Conservation (phyloP, 2,113 vertebrate genomes). For the Jaculus jaculus region DNA sequence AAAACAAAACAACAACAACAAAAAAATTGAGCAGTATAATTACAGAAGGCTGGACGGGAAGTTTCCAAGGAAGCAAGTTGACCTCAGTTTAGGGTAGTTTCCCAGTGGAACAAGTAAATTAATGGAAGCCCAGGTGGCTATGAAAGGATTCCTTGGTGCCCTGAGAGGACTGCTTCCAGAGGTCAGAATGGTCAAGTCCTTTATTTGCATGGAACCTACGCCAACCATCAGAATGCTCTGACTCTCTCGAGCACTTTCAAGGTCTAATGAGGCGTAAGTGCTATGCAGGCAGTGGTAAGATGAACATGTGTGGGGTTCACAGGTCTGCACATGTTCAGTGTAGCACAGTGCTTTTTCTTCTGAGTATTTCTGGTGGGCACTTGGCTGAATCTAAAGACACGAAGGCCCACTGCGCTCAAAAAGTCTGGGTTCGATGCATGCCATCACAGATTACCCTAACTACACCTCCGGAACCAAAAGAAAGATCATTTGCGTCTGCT, state of each 20-base stretch:
- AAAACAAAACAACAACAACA: not conserved
- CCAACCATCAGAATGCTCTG: no score
- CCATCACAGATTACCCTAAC: not conserved
- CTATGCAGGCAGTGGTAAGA: not conserved
- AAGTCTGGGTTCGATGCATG: not conserved
- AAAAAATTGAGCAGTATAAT: not conserved
- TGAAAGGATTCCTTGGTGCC: not conserved
- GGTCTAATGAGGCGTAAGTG: not conserved
- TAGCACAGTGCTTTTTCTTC: no score
- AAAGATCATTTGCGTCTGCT: not conserved
- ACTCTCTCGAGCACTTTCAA: not conserved
- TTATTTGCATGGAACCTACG: not conserved
- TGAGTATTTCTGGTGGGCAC: not conserved
- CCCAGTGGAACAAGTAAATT: not conserved
- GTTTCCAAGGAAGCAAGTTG: not conserved
- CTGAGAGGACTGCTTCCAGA: no score
- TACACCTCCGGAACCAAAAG: slow-evolving; percentile 13
- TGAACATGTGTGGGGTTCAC: not conserved
- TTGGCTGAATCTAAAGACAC: not conserved
- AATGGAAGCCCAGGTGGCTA: not conserved
- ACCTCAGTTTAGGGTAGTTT: not conserved
- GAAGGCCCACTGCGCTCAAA: not conserved
- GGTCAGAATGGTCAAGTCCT: no score
- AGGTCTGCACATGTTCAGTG: not conserved
- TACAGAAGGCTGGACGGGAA: not conserved